Evolutionary conservation across 2,113 vertebrate species (phyloP).

Genomic region (Cheilinus undulatus): DNA sequence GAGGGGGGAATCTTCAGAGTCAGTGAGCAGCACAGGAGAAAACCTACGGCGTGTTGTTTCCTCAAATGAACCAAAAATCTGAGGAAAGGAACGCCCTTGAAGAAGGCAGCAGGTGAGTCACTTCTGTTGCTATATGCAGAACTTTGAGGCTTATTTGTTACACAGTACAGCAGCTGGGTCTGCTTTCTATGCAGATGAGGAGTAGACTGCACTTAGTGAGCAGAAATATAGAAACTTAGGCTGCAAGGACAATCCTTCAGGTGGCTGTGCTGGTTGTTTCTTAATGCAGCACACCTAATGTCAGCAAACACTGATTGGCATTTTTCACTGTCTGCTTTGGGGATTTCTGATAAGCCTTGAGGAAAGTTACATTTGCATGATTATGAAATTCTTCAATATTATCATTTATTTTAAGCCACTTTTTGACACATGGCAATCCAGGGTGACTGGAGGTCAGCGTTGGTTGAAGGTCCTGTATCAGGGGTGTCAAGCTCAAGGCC

Average conservation of each 20-base stretch:
- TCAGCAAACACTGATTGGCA: background rate
- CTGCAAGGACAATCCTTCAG: background rate
- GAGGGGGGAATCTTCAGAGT: slow-evolving; percentile 4
- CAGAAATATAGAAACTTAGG: background rate
- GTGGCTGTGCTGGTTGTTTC: background rate
- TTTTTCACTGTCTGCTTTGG: no score
- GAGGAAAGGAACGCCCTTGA: slow-evolving; percentile 14
- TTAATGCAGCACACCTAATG: background rate
- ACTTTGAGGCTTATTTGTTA: background rate
- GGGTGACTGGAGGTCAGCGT: no score
- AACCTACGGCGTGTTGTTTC: slow-evolving; percentile 30
- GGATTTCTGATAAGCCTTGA: no score
- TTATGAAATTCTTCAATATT: no score
- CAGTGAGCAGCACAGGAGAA: background rate
- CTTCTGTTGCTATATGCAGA: background rate
- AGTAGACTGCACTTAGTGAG: background rate
- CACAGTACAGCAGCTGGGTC: background rate
- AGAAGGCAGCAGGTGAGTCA: background rate
- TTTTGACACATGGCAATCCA: no score
- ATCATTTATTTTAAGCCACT: no score
- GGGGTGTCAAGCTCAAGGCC: no score
- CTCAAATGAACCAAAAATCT: slow-evolving; percentile 18
- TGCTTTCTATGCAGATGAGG: background rate
- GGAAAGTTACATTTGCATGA: no score
- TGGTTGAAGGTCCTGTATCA: no score